Evolutionary conservation across 2,888 invertebrate genomes (phyloP).

Genomic region (Idaea dimidiata): DNA sequence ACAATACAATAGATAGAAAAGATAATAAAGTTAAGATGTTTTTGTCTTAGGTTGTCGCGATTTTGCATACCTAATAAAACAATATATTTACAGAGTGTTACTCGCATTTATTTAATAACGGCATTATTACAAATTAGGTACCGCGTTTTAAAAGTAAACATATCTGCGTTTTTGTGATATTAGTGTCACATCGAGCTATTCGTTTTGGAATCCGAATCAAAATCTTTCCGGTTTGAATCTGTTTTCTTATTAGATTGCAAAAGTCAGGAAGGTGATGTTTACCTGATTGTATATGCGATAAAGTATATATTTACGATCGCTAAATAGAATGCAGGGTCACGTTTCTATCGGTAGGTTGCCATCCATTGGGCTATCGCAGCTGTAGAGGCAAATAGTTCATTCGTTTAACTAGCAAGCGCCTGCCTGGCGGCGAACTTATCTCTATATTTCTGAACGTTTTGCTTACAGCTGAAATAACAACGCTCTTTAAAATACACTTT

Average conservation of each 20-base stretch:
- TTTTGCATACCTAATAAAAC: no score
- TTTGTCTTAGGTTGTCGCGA: no score
- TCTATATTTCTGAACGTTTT: conserved; percentile 39
- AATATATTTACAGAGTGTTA: no score
- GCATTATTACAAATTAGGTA: no score
- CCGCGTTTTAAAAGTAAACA: no score
- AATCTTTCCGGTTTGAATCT: neutral
- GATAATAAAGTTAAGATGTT: no score
- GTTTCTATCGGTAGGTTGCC: conserved; percentile 45
- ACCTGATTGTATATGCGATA: conserved; percentile 25
- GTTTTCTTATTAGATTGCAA: conserved; percentile 28
- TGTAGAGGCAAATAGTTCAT: conserved; percentile 57
- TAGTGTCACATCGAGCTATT: no score
- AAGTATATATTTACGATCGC: conserved; percentile 40
- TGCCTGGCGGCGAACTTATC: conserved; percentile 63
- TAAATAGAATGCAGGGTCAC: conserved; percentile 63
- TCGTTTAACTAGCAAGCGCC: conserved; percentile 55
- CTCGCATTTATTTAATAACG: no score
- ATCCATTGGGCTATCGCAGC: conserved; percentile 55
- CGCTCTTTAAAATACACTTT: neutral
- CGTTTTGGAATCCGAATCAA: neutral
- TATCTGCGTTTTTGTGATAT: no score
- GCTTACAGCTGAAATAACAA: conserved; percentile 56
- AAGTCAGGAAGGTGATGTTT: conserved; percentile 22
- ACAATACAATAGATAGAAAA: no score